A percentile compares a stretch with the other conserved stretches of the same genome.
phyloP scores from a whole-genome alignment of 2,113 vertebrate species.

The Sinocyclocheilus grahami region DNA sequence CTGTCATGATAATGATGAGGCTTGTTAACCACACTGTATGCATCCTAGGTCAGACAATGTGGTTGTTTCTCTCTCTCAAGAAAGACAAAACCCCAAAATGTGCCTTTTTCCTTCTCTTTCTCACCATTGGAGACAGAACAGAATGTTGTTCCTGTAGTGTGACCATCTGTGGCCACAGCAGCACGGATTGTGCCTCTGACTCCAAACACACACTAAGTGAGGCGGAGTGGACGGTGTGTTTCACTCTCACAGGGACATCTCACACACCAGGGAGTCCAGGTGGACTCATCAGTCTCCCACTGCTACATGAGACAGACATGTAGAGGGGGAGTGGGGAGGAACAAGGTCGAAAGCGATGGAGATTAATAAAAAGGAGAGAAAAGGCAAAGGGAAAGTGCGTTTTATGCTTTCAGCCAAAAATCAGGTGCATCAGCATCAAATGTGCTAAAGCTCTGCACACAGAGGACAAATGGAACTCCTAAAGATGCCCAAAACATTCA shows the following conservation, averaged over 20 bases:
- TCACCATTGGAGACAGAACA: slow-evolving; percentile 30
- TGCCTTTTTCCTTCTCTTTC: slow-evolving; percentile 4
- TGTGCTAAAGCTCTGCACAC: background rate
- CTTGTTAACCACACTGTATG: slow-evolving; percentile 21
- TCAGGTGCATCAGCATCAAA: background rate
- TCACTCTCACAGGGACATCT: slow-evolving; percentile 40
- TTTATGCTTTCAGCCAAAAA: background rate
- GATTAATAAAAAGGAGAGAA: slow-evolving; percentile 2
- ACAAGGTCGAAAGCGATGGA: slow-evolving; percentile 27
- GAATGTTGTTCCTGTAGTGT: slow-evolving; percentile 34
- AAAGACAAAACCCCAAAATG: background rate
- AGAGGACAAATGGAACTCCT: background rate
- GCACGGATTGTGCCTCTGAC: slow-evolving; percentile 47
- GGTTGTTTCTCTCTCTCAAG: background rate
- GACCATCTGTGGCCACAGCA: slow-evolving; percentile 51
- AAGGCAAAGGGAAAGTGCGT: background rate
- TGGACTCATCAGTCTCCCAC: slow-evolving; percentile 61
- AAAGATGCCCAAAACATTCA: background rate
- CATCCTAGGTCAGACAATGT: background rate
- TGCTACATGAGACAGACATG: slow-evolving; percentile 25
- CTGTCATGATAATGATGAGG: background rate
- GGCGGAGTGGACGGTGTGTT: slow-evolving; percentile 34
- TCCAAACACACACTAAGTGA: slow-evolving; percentile 61
- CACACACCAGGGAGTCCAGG: slow-evolving; percentile 55
- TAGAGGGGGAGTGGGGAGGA: slow-evolving; percentile 2